A percentile compares a stretch with the other conserved stretches of the same genome.
Conservation (phyloP, 2,888 invertebrate genomes). For the Watsonalla binaria region DNA sequence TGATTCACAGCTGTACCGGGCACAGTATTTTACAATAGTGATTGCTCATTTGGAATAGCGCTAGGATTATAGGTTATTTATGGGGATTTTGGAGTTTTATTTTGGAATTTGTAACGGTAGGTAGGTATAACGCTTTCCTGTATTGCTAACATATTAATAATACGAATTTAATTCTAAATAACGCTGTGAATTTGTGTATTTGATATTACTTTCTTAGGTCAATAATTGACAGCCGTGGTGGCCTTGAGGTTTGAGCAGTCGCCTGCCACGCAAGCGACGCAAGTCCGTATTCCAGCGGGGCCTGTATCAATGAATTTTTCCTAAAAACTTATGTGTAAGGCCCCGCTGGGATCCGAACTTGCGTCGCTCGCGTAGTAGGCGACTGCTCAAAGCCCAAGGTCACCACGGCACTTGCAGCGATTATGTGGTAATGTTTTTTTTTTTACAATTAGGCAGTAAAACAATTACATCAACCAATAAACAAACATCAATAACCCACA, state of each 20-base stretch:
- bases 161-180: constrained; percentile 25
- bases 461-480: not conserved
- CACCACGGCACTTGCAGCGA: no score
- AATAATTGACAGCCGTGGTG: no score
- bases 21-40: constrained; percentile 51
- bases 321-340: no score
- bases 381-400: no score
- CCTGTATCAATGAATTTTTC: no score
- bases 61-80: constrained; percentile 64
- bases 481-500: not conserved
- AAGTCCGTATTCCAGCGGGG: no score
- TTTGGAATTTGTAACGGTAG: constrained; percentile 34
- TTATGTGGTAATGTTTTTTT: no score
- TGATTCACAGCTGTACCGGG: constrained; percentile 10
- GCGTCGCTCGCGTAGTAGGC: no score
- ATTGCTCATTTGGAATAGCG: constrained; percentile 47
- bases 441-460: not conserved
- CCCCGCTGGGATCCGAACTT: no score
- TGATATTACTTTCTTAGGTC: no score
- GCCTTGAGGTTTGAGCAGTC: no score
- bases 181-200: not conserved
- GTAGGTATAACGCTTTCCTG: constrained; percentile 21
- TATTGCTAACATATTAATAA: constrained; percentile 36
- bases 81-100: constrained; percentile 48
- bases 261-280: no score